Evolutionary conservation across 2,888 invertebrate species (phyloP), one percentile per base, ranked within the genome.

Genomic region (Parthenolecanium corni): DNA sequence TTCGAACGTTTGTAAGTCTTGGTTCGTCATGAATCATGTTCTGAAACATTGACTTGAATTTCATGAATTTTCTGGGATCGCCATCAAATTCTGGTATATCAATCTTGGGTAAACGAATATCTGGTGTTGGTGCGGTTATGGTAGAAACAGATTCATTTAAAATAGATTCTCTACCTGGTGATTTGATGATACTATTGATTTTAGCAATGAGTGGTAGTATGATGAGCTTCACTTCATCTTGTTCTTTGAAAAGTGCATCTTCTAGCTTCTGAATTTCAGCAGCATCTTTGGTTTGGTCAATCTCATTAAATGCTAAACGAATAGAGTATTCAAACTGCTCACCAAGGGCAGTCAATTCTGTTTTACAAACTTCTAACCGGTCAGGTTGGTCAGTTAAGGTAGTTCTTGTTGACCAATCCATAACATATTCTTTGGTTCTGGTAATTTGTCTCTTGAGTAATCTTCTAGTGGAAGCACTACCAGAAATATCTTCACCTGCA

Each of bases 1-100:
- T 49, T 5, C 20, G 3, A 9, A 58, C 20, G 14, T 24, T 24
- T 3, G 46, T 18, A 2, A 58, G 3, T 3, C n/a, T 23, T 4
- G 58, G 46, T 18, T 49, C 36, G 9, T 49, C 25, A 18, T 58
- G 58, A 11, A 49, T n/a, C 36, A 58, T 14, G 18, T 58, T 58
- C 4, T 58, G 16, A 20, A 31, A 58, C 18, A 58, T 5, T 3
- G 23, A 20, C 11, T 18, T 9, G n/a, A 58, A 58, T 14, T 58
- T 42, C 14, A 31, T 5, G 16, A 58, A 58, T 9, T 46, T 20
- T 49, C 23, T 23, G 9, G 16, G 12, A 14, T 44, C 31, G 31
- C 58, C 58, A 47, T 58, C 44, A 14, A 58, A 58, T 46, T 46
- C 23, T 11, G 57, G 57, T 5, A 49, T 21, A 16, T 49, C 20